Percentiles rank a stretch among this genome's conserved stretches.
Conservation (phyloP, 2,888 invertebrate genomes). For the Eupithecia pulchellata region DNA sequence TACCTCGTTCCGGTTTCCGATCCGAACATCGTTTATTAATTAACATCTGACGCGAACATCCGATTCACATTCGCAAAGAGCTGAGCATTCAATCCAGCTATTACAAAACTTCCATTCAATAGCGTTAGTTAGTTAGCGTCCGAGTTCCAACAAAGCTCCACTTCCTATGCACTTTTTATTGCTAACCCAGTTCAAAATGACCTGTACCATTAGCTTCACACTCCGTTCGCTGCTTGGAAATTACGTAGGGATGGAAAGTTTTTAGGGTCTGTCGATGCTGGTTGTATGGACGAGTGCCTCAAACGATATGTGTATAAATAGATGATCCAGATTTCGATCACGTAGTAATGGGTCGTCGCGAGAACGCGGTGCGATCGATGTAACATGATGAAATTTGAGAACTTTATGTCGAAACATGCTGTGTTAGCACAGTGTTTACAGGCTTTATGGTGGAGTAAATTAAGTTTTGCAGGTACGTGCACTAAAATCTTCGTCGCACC, state of each 20-base stretch:
- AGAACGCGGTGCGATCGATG: constrained; percentile 1
- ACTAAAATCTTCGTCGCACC: not conserved
- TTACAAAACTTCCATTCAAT: constrained; percentile 7
- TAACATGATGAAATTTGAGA: not conserved
- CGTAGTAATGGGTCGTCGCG: constrained; percentile 1
- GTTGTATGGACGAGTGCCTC: not conserved
- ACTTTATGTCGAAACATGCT: constrained; percentile 1
- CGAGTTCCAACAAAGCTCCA: not conserved
- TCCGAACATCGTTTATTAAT: constrained; percentile 30
- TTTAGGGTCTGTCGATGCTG: not conserved
- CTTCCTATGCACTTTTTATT: not conserved
- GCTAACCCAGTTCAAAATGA: not conserved
- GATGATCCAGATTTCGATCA: constrained; percentile 1
- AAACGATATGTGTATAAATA: not conserved
- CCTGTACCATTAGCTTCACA: not conserved
- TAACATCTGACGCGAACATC: constrained; percentile 23
- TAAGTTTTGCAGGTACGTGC: not conserved
- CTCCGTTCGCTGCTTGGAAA: not conserved
- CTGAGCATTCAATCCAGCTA: constrained; percentile 7
- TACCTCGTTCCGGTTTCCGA: constrained; percentile 13
- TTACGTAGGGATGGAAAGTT: not conserved
- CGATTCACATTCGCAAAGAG: constrained; percentile 17
- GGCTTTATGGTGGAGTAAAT: not conserved
- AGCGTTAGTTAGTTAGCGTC: not conserved
- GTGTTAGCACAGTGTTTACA: not conserved